Percentiles rank a stretch among this genome's conserved stretches.
Evolutionary conservation across 1,140 invertebrate species (phyloP).

Genomic region (Pseudomyrmex concolor): DNA sequence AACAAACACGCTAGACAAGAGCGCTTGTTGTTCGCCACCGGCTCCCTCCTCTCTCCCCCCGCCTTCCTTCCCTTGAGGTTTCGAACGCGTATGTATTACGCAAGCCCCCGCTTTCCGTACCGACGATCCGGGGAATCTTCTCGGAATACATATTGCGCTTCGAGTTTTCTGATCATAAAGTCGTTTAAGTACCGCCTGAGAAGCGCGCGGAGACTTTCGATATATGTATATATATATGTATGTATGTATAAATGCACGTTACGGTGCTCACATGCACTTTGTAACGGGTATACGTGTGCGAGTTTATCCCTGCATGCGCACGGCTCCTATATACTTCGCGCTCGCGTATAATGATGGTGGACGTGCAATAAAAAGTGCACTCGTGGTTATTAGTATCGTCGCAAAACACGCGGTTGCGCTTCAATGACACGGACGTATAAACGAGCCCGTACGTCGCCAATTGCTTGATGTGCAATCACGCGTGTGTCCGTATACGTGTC

Average conservation of each 20-base stretch:
- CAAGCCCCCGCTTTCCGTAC: constrained; percentile 41
- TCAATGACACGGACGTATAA: constrained; percentile 25
- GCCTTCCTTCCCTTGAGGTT: no score
- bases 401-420: constrained; percentile 48
- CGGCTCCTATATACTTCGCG: neutral
- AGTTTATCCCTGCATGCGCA: neutral
- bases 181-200: constrained; percentile 46
- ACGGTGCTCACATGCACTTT: neutral
- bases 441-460: constrained; percentile 13
- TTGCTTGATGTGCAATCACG: constrained; percentile 47
- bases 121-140: constrained; percentile 47
- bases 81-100: neutral
- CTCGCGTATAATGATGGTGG: constrained; percentile 49
- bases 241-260: neutral
- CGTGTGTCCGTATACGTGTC: constrained; percentile 42
- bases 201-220: constrained; percentile 16
- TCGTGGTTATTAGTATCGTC: constrained; percentile 23
- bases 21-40: constrained; percentile 51
- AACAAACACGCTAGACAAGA: constrained; percentile 60
- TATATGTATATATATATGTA: neutral
- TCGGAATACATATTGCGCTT: constrained; percentile 47
- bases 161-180: constrained; percentile 65
- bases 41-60: no score
- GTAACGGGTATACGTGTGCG: neutral
- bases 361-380: constrained; percentile 34